Percentiles rank a stretch among this genome's conserved stretches.
Conservation (phyloP, 1,140 invertebrate genomes). For the Dryas iulia region DNA sequence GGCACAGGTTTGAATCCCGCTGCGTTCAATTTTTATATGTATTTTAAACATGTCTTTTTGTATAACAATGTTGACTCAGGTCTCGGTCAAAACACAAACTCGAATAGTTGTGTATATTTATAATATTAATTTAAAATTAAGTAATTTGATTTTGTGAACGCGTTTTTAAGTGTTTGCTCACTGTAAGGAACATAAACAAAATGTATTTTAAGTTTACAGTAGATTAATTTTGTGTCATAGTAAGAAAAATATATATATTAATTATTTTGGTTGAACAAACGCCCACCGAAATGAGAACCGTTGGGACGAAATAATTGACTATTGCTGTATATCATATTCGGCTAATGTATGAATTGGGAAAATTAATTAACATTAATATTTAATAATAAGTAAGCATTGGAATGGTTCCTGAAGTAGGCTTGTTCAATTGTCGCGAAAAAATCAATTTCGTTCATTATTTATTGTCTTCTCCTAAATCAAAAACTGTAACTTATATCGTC, state of each 20-base stretch:
- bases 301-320: neutral
- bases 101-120: constrained; percentile 55
- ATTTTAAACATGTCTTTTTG: too few relatives aligned
- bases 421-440: neutral
- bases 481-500: neutral
- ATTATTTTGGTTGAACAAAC: constrained; percentile 24
- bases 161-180: constrained; percentile 48
- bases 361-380: too few relatives aligned
- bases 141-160: constrained; percentile 40
- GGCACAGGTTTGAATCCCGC: too few relatives aligned
- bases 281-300: constrained; percentile 39
- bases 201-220: neutral
- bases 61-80: constrained; percentile 15
- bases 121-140: constrained; percentile 37
- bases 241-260: neutral
- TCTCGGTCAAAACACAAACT: constrained; percentile 49
- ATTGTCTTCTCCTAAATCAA: neutral
- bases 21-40: too few relatives aligned
- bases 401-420: neutral
- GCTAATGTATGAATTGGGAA: too few relatives aligned
- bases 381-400: too few relatives aligned
- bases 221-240: constrained; percentile 8
- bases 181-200: constrained; percentile 3
- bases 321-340: too few relatives aligned
- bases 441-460: neutral